Evolutionary conservation across 2,113 vertebrate species (phyloP).

Genomic region (Saccopteryx leptura): DNA sequence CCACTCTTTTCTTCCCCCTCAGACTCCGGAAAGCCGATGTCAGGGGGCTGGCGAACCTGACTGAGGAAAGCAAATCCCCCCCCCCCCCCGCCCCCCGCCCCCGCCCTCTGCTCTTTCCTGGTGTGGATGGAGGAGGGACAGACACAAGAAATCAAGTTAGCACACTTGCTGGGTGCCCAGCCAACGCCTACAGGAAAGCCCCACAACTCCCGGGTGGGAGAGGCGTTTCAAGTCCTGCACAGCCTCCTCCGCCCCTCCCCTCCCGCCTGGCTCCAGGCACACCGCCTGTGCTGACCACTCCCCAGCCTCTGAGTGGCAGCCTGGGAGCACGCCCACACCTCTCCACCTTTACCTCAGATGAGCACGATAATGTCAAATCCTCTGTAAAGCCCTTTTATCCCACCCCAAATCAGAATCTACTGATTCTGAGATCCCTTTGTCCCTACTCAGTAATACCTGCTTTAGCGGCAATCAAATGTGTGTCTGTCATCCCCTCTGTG

Average conservation of each 20-base stretch:
- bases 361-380: neutral
- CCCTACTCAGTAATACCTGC: fast-evolving
- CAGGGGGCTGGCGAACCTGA: neutral
- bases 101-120: neutral
- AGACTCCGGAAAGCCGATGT: neutral
- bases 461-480: neutral
- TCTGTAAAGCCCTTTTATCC: neutral
- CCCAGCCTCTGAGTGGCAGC: neutral
- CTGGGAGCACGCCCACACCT: neutral
- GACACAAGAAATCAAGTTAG: neutral
- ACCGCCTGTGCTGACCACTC: neutral
- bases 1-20: neutral
- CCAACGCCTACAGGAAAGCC: neutral
- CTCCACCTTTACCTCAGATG: neutral
- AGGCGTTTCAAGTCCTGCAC: neutral
- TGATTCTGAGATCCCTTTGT: neutral
- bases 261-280: fast-evolving
- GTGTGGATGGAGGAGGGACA: neutral
- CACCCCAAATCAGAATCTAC: neutral
- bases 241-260: neutral
- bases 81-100: fast-evolving
- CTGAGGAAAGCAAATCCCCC: neutral
- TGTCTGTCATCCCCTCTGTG: neutral
- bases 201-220: no score
- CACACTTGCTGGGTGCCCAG: neutral